Conservation (phyloP, 2,113 vertebrate species). For the Strix aluco region DNA sequence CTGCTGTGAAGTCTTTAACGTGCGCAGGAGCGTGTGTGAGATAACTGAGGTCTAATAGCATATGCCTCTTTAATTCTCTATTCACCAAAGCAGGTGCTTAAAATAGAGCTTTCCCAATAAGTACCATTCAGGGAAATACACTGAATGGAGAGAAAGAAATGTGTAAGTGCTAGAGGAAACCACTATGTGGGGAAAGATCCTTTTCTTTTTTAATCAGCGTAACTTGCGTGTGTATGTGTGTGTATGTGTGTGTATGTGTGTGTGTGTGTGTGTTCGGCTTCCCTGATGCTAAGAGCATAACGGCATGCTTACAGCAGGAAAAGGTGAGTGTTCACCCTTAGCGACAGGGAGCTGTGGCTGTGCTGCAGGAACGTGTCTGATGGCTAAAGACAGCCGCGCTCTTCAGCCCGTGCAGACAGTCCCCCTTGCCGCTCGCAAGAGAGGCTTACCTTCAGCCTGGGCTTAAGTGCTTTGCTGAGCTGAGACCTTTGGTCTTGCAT, state of each 20-base stretch:
- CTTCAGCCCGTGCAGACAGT: background rate
- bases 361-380: background rate
- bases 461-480: background rate
- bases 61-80: background rate
- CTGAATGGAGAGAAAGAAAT: background rate
- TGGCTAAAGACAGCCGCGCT: background rate
- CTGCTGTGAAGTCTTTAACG: background rate
- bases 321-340: background rate
- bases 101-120: background rate
- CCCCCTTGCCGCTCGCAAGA: background rate
- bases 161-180: background rate
- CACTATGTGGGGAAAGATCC: background rate
- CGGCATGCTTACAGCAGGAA: background rate
- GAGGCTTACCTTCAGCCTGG: background rate
- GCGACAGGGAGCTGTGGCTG: background rate
- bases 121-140: rapidly evolving
- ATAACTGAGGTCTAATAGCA: background rate
- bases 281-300: background rate
- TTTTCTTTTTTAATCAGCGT: background rate
- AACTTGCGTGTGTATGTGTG: background rate
- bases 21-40: rapidly evolving
- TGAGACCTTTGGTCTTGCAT: background rate
- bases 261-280: background rate
- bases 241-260: background rate
- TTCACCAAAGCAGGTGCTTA: background rate